Percentiles rank a stretch among this genome's conserved stretches.
phyloP scores from a whole-genome alignment of 2,797 vertebrate species.

The Sandelia bainsii region DNA sequence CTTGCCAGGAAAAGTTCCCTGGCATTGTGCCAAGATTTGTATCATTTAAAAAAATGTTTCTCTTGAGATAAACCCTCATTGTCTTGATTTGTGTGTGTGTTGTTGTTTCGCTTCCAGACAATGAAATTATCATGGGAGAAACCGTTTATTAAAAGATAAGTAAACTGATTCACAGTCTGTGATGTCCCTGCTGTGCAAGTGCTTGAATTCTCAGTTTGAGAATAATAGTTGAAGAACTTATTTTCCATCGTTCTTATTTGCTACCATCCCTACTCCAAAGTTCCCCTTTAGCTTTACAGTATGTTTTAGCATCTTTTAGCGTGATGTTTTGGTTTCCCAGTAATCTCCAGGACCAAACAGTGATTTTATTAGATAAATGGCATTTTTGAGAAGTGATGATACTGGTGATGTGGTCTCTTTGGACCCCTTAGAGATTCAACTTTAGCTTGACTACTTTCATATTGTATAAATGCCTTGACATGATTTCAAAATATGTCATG shows the following conservation, averaged over 20 bases:
- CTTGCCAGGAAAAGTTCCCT: not conserved
- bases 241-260: not conserved
- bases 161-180: conserved; percentile 16
- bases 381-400: too few species aligned
- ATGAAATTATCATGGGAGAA: conserved; percentile 10
- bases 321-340: not conserved
- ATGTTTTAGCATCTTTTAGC: not conserved
- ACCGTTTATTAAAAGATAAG: conserved; percentile 13
- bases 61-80: conserved; percentile 36
- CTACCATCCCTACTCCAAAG: not conserved
- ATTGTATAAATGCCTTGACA: not conserved
- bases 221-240: not conserved
- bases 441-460: not conserved
- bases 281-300: not conserved
- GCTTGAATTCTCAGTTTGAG: not conserved
- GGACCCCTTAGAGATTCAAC: not conserved
- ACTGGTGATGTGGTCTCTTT: too few species aligned
- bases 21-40: conserved; percentile 1
- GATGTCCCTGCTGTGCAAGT: not conserved
- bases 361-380: not conserved
- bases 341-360: not conserved
- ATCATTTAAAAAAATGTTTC: conserved; percentile 17
- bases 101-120: conserved; percentile 33
- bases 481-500: not conserved
- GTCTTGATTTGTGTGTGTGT: not conserved